Evolutionary conservation across 2,113 vertebrate genomes (phyloP).

Genomic region (Neofelis nebulosa): DNA sequence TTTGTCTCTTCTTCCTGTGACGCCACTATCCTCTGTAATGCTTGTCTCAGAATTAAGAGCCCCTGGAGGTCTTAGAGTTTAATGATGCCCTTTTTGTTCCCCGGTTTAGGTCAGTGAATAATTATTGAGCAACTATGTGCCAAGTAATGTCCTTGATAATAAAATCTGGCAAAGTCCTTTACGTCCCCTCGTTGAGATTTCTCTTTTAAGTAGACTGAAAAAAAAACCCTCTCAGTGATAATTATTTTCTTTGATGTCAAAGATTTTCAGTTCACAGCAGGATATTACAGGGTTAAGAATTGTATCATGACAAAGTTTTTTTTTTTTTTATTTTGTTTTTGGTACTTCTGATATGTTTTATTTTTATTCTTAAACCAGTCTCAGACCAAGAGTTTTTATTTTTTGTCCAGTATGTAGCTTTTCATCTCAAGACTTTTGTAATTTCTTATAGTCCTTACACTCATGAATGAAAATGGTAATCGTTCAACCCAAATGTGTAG

Average conservation of each 20-base stretch:
- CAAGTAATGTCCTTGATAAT: background rate
- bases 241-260: constrained; percentile 19
- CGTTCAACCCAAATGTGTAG: background rate
- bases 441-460: constrained; percentile 36
- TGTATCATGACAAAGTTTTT: background rate
- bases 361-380: background rate
- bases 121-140: background rate
- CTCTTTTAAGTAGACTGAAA: background rate
- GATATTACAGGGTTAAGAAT: background rate
- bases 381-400: background rate
- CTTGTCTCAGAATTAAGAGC: constrained; percentile 18
- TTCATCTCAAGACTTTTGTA: constrained; percentile 13
- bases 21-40: background rate
- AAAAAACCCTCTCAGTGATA: background rate
- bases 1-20: background rate
- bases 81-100: background rate
- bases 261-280: background rate
- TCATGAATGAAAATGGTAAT: constrained; percentile 54
- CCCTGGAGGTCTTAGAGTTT: background rate
- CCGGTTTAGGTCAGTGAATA: background rate
- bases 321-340: background rate
- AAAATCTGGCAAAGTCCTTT: background rate
- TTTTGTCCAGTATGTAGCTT: background rate
- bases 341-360: background rate
- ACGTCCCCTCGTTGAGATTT: background rate